A percentile compares a stretch with the other conserved stretches of the same genome.
phyloP scores from a whole-genome alignment of 2,113 vertebrate species.

The Eurystomus gularis region DNA sequence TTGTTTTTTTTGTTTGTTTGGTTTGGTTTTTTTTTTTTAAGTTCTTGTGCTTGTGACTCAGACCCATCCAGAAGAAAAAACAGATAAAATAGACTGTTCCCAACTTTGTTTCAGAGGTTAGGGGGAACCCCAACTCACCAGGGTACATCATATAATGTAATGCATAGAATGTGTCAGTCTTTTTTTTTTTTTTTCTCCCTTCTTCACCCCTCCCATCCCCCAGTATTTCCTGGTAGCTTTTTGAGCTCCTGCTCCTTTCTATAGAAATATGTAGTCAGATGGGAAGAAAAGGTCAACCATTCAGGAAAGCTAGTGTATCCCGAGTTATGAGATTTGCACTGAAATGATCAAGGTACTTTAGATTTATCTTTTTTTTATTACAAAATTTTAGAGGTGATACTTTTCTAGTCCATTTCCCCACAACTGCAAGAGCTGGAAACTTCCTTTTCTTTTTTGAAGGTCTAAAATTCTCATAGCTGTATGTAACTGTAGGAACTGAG shows the following conservation, averaged over 20 bases:
- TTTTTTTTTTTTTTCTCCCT: too few species aligned
- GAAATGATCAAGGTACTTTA: not conserved
- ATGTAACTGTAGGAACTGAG: not conserved
- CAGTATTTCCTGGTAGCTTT: not conserved
- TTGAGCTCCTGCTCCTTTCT: not conserved
- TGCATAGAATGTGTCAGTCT: accelerated
- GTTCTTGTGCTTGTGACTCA: not conserved
- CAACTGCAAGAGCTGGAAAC: not conserved
- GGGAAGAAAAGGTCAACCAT: not conserved
- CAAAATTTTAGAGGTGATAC: not conserved
- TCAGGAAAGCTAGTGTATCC: not conserved
- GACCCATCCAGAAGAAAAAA: not conserved
- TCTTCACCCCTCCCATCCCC: not conserved
- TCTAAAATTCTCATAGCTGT: not conserved
- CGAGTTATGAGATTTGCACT: not conserved
- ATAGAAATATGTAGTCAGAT: not conserved
- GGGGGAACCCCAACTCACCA: not conserved
- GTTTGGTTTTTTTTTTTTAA: not conserved
- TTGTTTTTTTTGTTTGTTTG: not conserved
- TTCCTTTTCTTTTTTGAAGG: not conserved
- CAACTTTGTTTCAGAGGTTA: not conserved
- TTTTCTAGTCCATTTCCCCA: not conserved
- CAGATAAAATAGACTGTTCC: not conserved
- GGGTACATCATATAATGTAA: not conserved
- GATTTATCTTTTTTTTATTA: not conserved